These are phyloP conservation scores for Strix aluco DNA, from an alignment of 2,113 vertebrate species.

Conservation along the genomic window DNA sequence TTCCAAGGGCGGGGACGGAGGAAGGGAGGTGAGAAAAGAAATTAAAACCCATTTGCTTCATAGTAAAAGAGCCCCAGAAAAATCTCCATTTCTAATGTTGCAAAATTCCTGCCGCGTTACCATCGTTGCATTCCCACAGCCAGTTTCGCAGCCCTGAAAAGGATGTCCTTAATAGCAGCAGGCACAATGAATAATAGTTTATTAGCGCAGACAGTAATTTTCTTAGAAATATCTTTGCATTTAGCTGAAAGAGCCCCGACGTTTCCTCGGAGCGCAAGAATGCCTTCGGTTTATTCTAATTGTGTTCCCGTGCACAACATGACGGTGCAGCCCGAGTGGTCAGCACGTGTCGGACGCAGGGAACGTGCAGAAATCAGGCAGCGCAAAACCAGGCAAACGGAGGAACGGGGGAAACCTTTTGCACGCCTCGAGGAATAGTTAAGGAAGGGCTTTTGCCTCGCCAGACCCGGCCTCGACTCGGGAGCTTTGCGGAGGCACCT, in stretches of 20 bases:
- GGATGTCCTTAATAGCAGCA: background rate
- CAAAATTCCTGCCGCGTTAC: background rate
- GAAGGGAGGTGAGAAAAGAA: slow-evolving; percentile 59
- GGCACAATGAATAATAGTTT: background rate
- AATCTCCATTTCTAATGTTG: background rate
- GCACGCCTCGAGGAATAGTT: accelerated
- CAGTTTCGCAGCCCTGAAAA: background rate
- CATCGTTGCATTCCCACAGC: background rate
- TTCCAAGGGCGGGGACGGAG: slow-evolving; percentile 24
- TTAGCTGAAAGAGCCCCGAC: background rate
- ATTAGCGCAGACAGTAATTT: background rate
- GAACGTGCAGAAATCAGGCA: background rate
- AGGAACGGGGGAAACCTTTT: accelerated
- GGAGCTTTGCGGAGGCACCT: accelerated
- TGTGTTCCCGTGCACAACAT: accelerated
- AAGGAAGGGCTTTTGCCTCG: accelerated
- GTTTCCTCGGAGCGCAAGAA: background rate
- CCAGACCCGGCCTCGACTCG: accelerated
- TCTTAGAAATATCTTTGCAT: background rate
- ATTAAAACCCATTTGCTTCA: slow-evolving; percentile 39
- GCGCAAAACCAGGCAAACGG: accelerated
- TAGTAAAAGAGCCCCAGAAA: background rate
- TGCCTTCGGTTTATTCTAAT: background rate
- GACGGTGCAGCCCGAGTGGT: background rate
- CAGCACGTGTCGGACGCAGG: background rate